Evolutionary conservation across 2,113 vertebrate genomes (phyloP), one percentile per base, ranked within the genome.

Genomic region (Marcusenius ussheri): DNA sequence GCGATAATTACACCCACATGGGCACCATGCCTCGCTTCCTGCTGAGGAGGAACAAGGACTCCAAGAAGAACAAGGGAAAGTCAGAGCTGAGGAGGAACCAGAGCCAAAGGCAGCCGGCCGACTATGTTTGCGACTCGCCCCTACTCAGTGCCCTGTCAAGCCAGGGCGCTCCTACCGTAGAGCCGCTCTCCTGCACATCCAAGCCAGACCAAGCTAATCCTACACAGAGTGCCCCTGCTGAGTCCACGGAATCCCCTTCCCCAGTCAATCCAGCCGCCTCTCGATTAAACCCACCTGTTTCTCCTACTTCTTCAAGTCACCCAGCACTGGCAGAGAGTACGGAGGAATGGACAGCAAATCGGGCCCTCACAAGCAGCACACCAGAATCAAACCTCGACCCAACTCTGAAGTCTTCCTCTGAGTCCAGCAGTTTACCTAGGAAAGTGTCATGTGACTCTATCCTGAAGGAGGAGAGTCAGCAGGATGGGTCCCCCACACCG

Each of bases 1-100:
- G 96, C 0, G 97, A 98, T 90, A 97, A 95, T 96, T 99, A 98
- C 93, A 97, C 96, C 42, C 97, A 98, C 90, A 13, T 31, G 10
- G 62, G 62, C 27, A 99, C 98, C 56, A 96, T 99, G 97, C 98
- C 98, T n/a, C 93, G 95, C 6, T 86, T 93, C 0, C 91, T 94
- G 80, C 88, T 8, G 15, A 95, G 35, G 90, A 96, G 3, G 86
- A 92, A 92, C 21, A 96, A 95, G 56, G 51, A 45, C 2, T 91
- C 88, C 45, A 89, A 85, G 42, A 91, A 91, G 47, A 24, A 3
- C 27, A 39, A n/a, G 4, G 27, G 62, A 0, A 92, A 77, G 3
- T 24, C 90, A 89, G 49, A 77, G 86, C 0, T 93, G 90, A 6
- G 46, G 88, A 93, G 91, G 87, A 94, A 92, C 49, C 94, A 94